These are phyloP conservation scores for Lophotriccus pileatus DNA, from an alignment of 2,797 vertebrate species.

Conservation along the genomic window DNA sequence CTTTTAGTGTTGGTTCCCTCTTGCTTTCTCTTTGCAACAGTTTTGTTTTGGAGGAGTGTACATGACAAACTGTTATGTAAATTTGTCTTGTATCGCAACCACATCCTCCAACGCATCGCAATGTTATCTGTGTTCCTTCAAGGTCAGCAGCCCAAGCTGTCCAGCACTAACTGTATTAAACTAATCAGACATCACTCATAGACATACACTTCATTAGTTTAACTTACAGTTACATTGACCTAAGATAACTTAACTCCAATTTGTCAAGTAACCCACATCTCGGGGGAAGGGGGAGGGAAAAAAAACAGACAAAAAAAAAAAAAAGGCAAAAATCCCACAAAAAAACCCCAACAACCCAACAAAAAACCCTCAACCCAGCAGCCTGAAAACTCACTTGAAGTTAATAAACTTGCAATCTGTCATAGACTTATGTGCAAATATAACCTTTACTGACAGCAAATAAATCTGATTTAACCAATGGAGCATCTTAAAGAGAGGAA, in stretches of 20 bases:
- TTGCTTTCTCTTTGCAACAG: conserved; percentile 43
- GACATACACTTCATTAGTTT: conserved; percentile 72
- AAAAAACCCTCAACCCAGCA: conserved; percentile 49
- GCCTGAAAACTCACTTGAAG: conserved; percentile 58
- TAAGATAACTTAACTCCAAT: conserved; percentile 71
- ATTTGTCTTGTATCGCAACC: conserved; percentile 59
- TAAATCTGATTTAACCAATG: conserved; percentile 56
- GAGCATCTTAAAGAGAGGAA: conserved; percentile 43
- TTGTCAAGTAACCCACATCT: conserved; percentile 70
- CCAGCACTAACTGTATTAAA: conserved; percentile 69
- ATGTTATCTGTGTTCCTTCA: conserved; percentile 74
- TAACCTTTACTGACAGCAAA: conserved; percentile 58
- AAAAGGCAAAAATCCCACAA: not conserved
- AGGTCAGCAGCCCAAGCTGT: conserved; percentile 71
- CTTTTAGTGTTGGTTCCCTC: conserved; percentile 2
- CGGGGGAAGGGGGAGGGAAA: conserved; percentile 1
- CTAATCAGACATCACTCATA: conserved; percentile 71
- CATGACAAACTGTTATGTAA: conserved; percentile 64
- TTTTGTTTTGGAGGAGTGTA: conserved; percentile 63
- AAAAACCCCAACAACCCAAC: not conserved
- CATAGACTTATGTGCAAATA: conserved; percentile 60
- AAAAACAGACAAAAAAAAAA: not conserved
- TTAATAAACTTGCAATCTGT: conserved; percentile 69
- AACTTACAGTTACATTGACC: conserved; percentile 72
- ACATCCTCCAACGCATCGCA: conserved; percentile 65